phyloP scores from a whole-genome alignment of 1,140 invertebrate species.

The Musca domestica region DNA sequence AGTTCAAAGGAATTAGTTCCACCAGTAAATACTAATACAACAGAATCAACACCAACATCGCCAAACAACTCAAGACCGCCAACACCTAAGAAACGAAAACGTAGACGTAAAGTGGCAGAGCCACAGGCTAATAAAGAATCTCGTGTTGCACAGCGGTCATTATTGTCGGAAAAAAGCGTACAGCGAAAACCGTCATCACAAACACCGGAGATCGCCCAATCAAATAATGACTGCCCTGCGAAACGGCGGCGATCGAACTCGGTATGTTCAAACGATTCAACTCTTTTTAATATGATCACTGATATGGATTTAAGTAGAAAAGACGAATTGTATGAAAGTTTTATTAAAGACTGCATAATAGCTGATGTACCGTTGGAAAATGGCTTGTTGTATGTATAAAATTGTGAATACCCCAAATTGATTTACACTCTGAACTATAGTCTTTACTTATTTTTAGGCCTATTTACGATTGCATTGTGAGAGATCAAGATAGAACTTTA shows the following conservation, averaged over 20 bases:
- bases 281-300: background rate
- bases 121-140: conserved; percentile 46
- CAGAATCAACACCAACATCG: background rate
- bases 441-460: conserved; percentile 29
- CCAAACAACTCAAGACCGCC: conserved; percentile 10
- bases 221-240: background rate
- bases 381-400: conserved; percentile 22
- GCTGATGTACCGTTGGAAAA: background rate
- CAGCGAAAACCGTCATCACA: conserved; percentile 4
- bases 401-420: background rate
- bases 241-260: background rate
- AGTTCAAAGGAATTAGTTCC: background rate
- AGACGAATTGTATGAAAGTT: background rate
- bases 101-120: conserved; percentile 43
- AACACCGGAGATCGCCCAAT: background rate
- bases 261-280: background rate
- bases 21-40: background rate
- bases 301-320: background rate
- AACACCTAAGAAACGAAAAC: conserved; percentile 37
- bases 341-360: background rate
- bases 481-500: conserved; percentile 26
- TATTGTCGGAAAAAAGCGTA: conserved; percentile 21
- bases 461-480: conserved; percentile 40
- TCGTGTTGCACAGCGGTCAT: conserved; percentile 30
- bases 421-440: background rate